Conservation (phyloP, 2,113 vertebrate species). For the Oreotragus oreotragus region DNA sequence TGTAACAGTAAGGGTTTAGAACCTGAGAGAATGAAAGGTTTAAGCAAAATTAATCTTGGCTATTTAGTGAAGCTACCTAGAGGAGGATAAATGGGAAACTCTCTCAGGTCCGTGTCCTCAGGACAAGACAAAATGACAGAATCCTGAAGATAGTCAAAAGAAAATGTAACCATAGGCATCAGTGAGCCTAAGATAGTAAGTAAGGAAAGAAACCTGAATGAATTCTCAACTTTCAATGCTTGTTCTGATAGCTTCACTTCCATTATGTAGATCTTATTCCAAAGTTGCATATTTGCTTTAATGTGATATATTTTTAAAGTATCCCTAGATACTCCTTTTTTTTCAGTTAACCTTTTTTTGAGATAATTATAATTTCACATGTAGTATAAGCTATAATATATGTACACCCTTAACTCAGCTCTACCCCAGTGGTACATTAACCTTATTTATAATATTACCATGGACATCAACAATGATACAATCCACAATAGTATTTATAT, state of each 20-base stretch:
- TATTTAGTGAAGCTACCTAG: not conserved
- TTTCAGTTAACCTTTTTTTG: not conserved
- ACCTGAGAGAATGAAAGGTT: not conserved
- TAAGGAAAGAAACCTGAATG: not conserved
- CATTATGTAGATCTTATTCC: not conserved
- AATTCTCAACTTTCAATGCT: not conserved
- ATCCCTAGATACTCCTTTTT: not conserved
- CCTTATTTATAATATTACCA: not conserved
- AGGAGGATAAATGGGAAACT: not conserved
- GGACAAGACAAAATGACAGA: not conserved
- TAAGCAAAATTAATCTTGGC: not conserved
- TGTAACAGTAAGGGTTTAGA: not conserved
- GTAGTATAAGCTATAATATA: not conserved
- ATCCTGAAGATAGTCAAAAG: not conserved
- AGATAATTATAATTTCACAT: not conserved
- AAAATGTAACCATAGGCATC: not conserved
- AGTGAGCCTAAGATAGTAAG: not conserved
- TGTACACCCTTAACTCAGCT: not conserved
- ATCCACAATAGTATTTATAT: not conserved
- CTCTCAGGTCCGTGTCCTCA: not conserved
- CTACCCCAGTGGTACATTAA: not conserved
- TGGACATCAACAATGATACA: not conserved
- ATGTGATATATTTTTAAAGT: not conserved
- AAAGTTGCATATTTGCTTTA: not conserved
- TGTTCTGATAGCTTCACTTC: not conserved